These are phyloP conservation scores for Meandrusa payeni DNA, from an alignment of 2,888 invertebrate species.

Conservation along the genomic window DNA sequence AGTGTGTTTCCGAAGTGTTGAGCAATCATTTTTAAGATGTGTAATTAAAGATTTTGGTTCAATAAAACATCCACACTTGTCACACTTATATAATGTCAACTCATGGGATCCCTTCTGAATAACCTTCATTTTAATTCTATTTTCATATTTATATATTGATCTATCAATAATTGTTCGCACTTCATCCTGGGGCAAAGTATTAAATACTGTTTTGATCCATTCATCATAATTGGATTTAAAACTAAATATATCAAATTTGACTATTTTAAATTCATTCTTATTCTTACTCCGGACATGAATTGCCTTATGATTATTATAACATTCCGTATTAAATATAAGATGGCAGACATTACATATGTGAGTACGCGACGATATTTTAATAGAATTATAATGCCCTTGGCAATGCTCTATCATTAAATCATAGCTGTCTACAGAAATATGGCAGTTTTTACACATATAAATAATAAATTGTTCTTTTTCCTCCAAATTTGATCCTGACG, in stretches of 20 bases:
- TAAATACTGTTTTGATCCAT: slow-evolving; percentile 56
- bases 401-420: slow-evolving; percentile 59
- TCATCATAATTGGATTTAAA: slow-evolving; percentile 43
- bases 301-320: slow-evolving; percentile 36
- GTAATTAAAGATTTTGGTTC: slow-evolving; percentile 40
- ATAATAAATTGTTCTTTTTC: slow-evolving; percentile 24
- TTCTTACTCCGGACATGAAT: slow-evolving; percentile 32
- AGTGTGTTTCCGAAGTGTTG: slow-evolving; percentile 38
- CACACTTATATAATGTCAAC: slow-evolving; percentile 53
- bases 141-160: slow-evolving; percentile 55
- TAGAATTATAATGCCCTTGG: slow-evolving; percentile 46
- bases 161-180: slow-evolving; percentile 38
- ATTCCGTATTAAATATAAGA: slow-evolving; percentile 37
- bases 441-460: slow-evolving; percentile 51
- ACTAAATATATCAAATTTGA: slow-evolving; percentile 51
- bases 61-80: slow-evolving; percentile 46
- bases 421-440: slow-evolving; percentile 44
- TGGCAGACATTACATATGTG: slow-evolving; percentile 40
- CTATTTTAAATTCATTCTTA: slow-evolving; percentile 30
- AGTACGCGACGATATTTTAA: slow-evolving; percentile 26
- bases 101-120: slow-evolving; percentile 44
- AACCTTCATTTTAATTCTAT: slow-evolving; percentile 52
- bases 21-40: slow-evolving; percentile 44
- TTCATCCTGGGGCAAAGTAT: slow-evolving; percentile 34
- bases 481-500: slow-evolving; percentile 1